These are phyloP conservation scores for Sebastiscus tertius DNA, from an alignment of 2,797 vertebrate species.

Conservation along the genomic window DNA sequence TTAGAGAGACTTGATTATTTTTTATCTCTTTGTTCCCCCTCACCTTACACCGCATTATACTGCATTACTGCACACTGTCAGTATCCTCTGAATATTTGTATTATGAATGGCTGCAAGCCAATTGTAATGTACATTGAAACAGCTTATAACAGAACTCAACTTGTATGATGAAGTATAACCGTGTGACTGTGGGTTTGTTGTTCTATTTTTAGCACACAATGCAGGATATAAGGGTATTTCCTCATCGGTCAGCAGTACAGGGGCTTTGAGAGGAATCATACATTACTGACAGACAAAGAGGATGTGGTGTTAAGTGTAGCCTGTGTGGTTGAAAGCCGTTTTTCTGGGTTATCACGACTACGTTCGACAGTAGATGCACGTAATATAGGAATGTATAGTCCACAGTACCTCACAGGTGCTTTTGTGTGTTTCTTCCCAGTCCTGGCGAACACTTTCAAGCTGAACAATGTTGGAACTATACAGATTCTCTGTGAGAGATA, in stretches of 20 bases:
- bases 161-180: not conserved
- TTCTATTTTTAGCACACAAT: not conserved
- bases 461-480: slow-evolving; percentile 84
- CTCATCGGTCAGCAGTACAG: not conserved
- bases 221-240: not conserved
- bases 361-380: not conserved
- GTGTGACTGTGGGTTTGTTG: not conserved
- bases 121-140: not conserved
- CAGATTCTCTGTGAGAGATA: slow-evolving; percentile 78
- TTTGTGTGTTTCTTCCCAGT: slow-evolving; percentile 91
- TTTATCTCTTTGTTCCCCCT: not conserved
- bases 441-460: slow-evolving; percentile 85
- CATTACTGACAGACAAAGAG: not conserved
- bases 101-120: not conserved
- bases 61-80: not conserved
- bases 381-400: not conserved
- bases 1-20: not conserved
- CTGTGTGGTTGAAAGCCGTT: not conserved
- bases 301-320: slow-evolving; percentile 17
- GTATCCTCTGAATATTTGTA: not conserved
- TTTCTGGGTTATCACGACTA: not conserved
- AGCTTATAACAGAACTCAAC: not conserved
- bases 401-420: slow-evolving; percentile 89
- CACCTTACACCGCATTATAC: not conserved
- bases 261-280: not conserved